Percentiles rank a stretch among this genome's conserved stretches.
Conservation (phyloP, 1,140 invertebrate genomes). For the Zaprionus ghesquierei region DNA sequence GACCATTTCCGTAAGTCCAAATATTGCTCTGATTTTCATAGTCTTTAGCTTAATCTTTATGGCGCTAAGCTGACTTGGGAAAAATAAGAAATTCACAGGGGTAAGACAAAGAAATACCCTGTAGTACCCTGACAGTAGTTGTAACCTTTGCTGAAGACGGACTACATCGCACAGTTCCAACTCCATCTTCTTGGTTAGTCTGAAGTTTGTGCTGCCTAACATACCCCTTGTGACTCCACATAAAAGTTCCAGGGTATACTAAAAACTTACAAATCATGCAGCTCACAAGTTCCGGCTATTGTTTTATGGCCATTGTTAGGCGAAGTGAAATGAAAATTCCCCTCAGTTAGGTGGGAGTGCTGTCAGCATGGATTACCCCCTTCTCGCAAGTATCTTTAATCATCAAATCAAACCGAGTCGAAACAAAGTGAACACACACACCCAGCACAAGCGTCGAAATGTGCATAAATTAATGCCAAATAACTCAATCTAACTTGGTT, state of each 20-base stretch:
- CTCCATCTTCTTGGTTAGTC: too few relatives aligned
- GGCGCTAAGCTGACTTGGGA: constrained; percentile 21
- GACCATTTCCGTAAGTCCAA: constrained; percentile 51
- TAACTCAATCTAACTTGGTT: constrained; percentile 42
- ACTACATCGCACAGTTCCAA: too few relatives aligned
- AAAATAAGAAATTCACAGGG: neutral
- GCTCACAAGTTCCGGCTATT: constrained; percentile 71
- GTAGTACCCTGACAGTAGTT: too few relatives aligned
- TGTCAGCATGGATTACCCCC: constrained; percentile 13
- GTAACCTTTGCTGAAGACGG: too few relatives aligned
- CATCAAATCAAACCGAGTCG: constrained; percentile 11
- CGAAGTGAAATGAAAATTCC: constrained; percentile 51
- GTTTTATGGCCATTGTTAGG: constrained; percentile 64
- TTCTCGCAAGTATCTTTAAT: constrained; percentile 25
- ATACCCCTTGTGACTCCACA: neutral
- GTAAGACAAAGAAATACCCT: neutral
- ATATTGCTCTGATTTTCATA: constrained; percentile 39
- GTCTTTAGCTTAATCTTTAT: constrained; percentile 27
- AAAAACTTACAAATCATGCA: constrained; percentile 74
- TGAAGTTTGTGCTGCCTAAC: neutral
- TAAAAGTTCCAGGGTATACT: neutral
- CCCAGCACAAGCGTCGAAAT: constrained; percentile 14
- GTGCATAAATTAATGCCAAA: constrained; percentile 31
- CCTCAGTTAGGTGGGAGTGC: constrained; percentile 30
- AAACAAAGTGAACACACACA: constrained; percentile 5